Percentiles rank a stretch among this genome's conserved stretches.
These are phyloP conservation scores for Herpailurus yagouaroundi DNA, from an alignment of 2,113 vertebrate genomes.

Conservation along the genomic window DNA sequence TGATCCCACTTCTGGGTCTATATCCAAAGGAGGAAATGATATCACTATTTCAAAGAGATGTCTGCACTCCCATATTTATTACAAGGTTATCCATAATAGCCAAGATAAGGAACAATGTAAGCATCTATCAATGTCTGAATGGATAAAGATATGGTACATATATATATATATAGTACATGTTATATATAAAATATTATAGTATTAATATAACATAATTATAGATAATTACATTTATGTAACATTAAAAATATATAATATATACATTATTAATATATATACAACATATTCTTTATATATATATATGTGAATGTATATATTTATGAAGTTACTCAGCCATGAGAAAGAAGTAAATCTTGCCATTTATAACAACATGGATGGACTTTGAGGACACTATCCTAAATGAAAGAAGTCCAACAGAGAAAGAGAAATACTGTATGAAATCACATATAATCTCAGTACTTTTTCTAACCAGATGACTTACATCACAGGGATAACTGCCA, in stretches of 20 bases:
- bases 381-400: neutral
- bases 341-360: neutral
- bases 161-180: neutral
- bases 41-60: neutral
- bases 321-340: neutral
- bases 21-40: neutral
- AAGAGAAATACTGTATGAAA: neutral
- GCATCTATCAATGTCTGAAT: neutral
- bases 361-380: neutral
- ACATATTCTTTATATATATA: neutral
- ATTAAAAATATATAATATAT: neutral
- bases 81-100: neutral
- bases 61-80: neutral
- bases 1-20: neutral
- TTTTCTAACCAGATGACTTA: neutral
- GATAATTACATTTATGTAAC: neutral
- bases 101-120: neutral
- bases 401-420: neutral
- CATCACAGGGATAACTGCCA: neutral
- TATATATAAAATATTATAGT: neutral
- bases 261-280: neutral
- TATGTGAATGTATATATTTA: neutral
- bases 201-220: neutral
- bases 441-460: neutral
- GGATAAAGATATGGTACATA: neutral